These are phyloP conservation scores for Butastur rufipennis DNA, from an alignment of 2,113 vertebrate genomes.

Conservation along the genomic window DNA sequence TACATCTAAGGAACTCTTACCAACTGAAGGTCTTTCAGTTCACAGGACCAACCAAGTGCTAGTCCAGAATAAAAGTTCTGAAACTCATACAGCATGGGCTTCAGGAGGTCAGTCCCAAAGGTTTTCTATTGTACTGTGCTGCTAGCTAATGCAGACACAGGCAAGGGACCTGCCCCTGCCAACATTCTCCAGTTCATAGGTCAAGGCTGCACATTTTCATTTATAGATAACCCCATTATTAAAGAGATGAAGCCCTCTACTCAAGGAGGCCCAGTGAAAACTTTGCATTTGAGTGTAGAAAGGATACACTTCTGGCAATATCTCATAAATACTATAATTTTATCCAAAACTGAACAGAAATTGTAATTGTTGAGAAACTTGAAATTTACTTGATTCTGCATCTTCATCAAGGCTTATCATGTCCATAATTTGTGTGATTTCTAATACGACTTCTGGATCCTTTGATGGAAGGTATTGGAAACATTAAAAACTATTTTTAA, in stretches of 20 bases:
- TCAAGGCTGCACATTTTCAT: neutral
- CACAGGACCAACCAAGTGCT: neutral
- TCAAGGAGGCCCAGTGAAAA: neutral
- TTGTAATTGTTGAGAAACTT: neutral
- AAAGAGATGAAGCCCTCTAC: neutral
- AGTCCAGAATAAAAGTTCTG: neutral
- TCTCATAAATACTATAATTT: neutral
- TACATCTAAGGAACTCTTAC: neutral
- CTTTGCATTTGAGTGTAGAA: neutral
- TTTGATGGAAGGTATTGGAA: neutral
- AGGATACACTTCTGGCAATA: neutral
- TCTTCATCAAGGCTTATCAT: neutral
- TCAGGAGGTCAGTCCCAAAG: neutral
- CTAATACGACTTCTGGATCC: neutral
- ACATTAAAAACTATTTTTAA: neutral
- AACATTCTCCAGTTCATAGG: neutral
- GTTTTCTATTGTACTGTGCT: neutral
- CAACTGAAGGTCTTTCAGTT: neutral
- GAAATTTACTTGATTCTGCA: neutral
- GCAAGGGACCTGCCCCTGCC: neutral
- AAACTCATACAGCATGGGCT: neutral
- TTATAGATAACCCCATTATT: neutral
- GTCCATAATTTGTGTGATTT: neutral
- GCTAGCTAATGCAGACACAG: neutral
- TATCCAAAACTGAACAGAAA: neutral